Evolutionary conservation across 2,113 vertebrate genomes (phyloP).

Genomic region (Zosterops pallidus): DNA sequence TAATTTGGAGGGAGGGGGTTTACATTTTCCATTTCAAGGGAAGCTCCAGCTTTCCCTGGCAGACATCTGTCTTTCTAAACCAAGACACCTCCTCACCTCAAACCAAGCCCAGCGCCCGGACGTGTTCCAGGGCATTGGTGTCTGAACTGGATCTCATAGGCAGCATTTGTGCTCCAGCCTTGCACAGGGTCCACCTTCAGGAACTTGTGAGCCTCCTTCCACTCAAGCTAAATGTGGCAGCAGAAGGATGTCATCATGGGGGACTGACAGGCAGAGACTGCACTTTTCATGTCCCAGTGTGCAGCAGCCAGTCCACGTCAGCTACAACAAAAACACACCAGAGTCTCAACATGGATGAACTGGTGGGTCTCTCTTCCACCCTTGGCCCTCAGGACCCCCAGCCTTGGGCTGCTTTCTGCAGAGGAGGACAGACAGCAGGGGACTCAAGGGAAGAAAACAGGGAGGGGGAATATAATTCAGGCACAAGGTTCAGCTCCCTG

Average conservation of each 20-base stretch:
- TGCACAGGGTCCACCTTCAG: slow-evolving; percentile 92
- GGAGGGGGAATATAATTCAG: not conserved
- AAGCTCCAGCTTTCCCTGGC: no score
- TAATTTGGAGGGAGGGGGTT: no score
- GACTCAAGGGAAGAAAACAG: not conserved
- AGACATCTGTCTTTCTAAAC: no score
- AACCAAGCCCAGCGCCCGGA: slow-evolving; percentile 98
- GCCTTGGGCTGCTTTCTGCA: not conserved
- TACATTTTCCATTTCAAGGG: no score
- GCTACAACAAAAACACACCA: not conserved
- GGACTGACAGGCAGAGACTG: not conserved
- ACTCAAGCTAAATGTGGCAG: slow-evolving; percentile 78
- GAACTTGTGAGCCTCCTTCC: slow-evolving; percentile 93
- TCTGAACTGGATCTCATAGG: slow-evolving; percentile 96
- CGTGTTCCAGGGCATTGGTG: slow-evolving; percentile 92
- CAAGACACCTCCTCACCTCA: slow-evolving; percentile 77
- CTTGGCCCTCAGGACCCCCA: not conserved
- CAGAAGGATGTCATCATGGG: rapidly evolving
- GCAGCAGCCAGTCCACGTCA: not conserved
- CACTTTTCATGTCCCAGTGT: rapidly evolving
- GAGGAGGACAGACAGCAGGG: not conserved
- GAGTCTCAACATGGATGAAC: not conserved
- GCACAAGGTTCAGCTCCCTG: not conserved
- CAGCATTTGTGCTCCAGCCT: slow-evolving; percentile 82
- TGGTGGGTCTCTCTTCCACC: not conserved